Evolutionary conservation across 2,888 invertebrate genomes (phyloP).

Genomic region (Ypsolopha sequella): DNA sequence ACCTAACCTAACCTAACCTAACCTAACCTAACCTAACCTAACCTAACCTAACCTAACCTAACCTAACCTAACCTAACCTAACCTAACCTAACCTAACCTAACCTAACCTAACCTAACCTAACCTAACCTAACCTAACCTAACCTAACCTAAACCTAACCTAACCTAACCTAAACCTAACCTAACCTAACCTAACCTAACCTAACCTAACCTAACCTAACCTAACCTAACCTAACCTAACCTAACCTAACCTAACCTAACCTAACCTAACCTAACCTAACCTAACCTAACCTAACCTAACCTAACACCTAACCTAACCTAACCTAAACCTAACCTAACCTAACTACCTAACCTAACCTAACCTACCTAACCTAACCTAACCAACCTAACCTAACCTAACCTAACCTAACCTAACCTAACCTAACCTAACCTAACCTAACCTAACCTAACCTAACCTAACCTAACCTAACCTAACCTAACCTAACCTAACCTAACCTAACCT

Average conservation of each 20-base stretch:
- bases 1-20: slow-evolving; percentile 1
- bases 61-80: slow-evolving; percentile 1
- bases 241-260: not conserved
- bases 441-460: slow-evolving; percentile 1
- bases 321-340: not conserved
- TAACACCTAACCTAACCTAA: not conserved
- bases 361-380: not conserved
- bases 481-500: slow-evolving; percentile 1
- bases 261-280: not conserved
- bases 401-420: slow-evolving; percentile 1
- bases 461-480: slow-evolving; percentile 1
- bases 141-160: too few relatives aligned
- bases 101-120: slow-evolving; percentile 1
- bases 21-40: slow-evolving; percentile 1
- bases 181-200: not conserved
- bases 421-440: slow-evolving; percentile 1
- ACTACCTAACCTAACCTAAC: not conserved
- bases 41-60: slow-evolving; percentile 1
- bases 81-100: slow-evolving; percentile 1
- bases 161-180: not conserved
- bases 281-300: not conserved
- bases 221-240: not conserved
- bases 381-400: slow-evolving; percentile 1
- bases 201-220: not conserved
- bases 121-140: not conserved